Base-by-base conservation (phyloP, 1,140 invertebrate species). In the Cotesia glomerata region DNA sequence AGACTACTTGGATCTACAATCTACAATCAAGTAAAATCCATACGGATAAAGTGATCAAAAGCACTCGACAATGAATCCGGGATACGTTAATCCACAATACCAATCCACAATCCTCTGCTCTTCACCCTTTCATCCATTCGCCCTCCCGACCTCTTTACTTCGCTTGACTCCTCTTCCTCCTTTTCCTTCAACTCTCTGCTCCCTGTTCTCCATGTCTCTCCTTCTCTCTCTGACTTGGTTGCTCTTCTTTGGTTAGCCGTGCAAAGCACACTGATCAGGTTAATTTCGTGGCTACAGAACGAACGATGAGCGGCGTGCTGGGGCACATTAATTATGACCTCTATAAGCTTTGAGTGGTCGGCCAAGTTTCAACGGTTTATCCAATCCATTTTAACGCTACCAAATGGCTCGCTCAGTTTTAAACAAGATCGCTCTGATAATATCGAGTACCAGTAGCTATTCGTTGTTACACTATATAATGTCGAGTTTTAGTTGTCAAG, bases 1-100 rank as follows among this genome's bases (percentile, higher is more conserved):
- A 45, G 7, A 45, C 39, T 45, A 11, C 39, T 45, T 45, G 39
- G 39, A 45, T 45, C 39, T 11, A 45, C 39, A 45, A 45, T 45
- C 39, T 11, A 45, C 39, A 45, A 45, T 11, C 58, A 11, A 26
- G 62, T 49, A 64, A 35, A 64, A 26, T 45, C 34, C 8, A 49
- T 35, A 14, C 36, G 8, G 62, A 64, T 49, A 35, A 64, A 64
- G 39, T 18, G 34, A 64, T 64, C 62, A 64, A 64, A 64, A 62
- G 62, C 62, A 64, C 62, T 64, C 39, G 39, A n/a, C 62, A 64
- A 64, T 64, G 62, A 64, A n/a, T 64, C 62, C 35, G 18, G 62
- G 18, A 64, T 64, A 64, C 36, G 62, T 9, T 49, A 64, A 64
- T 64, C 62, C 26, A 62, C 34, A 36, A 34, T 35, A 13, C 59